Conservation (phyloP, 2,113 vertebrate genomes). For the Campylomormyrus tamandua region DNA sequence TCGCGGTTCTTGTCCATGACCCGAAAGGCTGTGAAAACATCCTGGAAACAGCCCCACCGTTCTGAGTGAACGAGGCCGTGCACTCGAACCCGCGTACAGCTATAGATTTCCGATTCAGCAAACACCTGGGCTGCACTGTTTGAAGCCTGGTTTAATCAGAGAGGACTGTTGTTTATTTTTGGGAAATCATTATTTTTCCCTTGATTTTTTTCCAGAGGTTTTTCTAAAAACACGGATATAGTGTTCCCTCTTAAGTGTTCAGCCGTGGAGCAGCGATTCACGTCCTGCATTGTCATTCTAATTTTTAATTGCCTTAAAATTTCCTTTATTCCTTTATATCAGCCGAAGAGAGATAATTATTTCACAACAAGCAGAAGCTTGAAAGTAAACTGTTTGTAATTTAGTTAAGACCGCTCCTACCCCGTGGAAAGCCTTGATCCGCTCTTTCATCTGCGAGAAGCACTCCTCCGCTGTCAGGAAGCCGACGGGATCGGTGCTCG, state of each 20-base stretch:
- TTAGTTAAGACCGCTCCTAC: slow-evolving; percentile 37
- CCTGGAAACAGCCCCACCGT: slow-evolving; percentile 40
- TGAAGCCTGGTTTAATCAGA: background rate
- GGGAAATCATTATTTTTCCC: slow-evolving; percentile 16
- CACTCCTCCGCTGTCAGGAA: slow-evolving; percentile 52
- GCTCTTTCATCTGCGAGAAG: slow-evolving; percentile 44
- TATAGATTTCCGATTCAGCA: background rate
- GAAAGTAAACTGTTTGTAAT: background rate
- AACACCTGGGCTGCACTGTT: background rate
- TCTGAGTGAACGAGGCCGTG: background rate
- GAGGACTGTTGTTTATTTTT: background rate
- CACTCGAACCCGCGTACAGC: background rate
- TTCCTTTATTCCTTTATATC: slow-evolving; percentile 8
- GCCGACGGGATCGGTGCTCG: slow-evolving; percentile 8
- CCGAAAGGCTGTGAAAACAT: slow-evolving; percentile 56
- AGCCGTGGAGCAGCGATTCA: background rate
- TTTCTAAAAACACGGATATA: slow-evolving; percentile 12
- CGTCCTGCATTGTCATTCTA: background rate
- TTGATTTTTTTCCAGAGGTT: background rate
- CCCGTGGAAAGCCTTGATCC: slow-evolving; percentile 46
- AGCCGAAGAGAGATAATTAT: background rate
- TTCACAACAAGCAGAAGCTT: background rate
- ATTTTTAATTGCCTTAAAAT: slow-evolving; percentile 12
- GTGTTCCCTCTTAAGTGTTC: background rate
- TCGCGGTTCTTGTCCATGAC: slow-evolving; percentile 53